phyloP scores from a whole-genome alignment of 2,888 invertebrate species.

The Dicranocentrus wangi region DNA sequence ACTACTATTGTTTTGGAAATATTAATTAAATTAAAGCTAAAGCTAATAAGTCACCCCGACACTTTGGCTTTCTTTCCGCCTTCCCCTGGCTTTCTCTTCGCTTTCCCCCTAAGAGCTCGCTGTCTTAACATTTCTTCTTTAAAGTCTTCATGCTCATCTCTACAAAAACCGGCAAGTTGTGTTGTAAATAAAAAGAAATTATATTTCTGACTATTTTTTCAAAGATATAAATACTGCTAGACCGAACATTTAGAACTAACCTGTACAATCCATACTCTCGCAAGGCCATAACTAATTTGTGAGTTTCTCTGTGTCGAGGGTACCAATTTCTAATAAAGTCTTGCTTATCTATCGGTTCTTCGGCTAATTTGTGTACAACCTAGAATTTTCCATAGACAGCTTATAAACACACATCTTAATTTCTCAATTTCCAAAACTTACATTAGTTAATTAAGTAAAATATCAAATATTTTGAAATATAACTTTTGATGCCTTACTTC shows the following conservation, averaged over 20 bases:
- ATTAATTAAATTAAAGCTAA: too few relatives aligned
- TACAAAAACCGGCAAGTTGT: conserved; percentile 60
- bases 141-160: conserved; percentile 91
- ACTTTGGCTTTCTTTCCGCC: conserved; percentile 62
- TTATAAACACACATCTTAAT: background rate
- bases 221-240: too few relatives aligned
- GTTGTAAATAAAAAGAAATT: too few relatives aligned
- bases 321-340: conserved; percentile 62
- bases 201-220: too few relatives aligned
- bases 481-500: too few relatives aligned
- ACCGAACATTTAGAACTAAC: too few relatives aligned
- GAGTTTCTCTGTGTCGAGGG: conserved; percentile 64
- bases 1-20: too few relatives aligned
- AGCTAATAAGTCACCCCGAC: conserved; percentile 41
- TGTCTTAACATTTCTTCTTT: conserved; percentile 88
- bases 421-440: background rate
- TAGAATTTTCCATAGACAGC: conserved; percentile 11
- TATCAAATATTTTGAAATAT: too few relatives aligned
- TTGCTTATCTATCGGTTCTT: conserved; percentile 58
- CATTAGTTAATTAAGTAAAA: background rate
- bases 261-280: conserved; percentile 65
- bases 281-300: conserved; percentile 61
- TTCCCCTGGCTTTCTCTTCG: conserved; percentile 76
- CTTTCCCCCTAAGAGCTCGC: conserved; percentile 85
- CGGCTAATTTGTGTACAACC: conserved; percentile 42